Percentiles rank a stretch among this genome's conserved stretches.
These are phyloP conservation scores for Tokudaia tokunoshimensis DNA, from an alignment of 2,797 vertebrate species.

Conservation along the genomic window DNA sequence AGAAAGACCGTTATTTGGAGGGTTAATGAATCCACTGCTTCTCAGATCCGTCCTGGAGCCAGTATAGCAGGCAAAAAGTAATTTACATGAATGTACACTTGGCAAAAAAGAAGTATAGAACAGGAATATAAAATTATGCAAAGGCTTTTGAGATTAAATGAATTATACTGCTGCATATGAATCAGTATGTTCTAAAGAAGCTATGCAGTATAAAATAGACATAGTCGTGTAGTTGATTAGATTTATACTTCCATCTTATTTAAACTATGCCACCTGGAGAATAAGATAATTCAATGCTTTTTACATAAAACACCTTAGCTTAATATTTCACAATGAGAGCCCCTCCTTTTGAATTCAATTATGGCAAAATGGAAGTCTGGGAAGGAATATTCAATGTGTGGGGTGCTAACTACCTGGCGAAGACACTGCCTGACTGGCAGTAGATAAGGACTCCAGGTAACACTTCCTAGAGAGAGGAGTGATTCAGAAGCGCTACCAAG, in stretches of 20 bases:
- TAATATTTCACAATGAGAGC: conserved; percentile 80
- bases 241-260: conserved; percentile 81
- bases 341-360: conserved; percentile 83
- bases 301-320: conserved; percentile 77
- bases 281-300: conserved; percentile 81
- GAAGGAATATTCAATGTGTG: conserved; percentile 73
- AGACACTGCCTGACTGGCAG: conserved; percentile 45
- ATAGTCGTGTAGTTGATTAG: conserved; percentile 78
- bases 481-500: conserved; percentile 54
- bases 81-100: conserved; percentile 70
- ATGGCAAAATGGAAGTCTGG: conserved; percentile 72
- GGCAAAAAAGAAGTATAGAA: conserved; percentile 56
- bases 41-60: conserved; percentile 64
- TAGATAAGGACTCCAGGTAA: conserved; percentile 49
- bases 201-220: conserved; percentile 59
- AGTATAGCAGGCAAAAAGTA: conserved; percentile 52
- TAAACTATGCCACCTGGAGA: conserved; percentile 80
- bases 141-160: conserved; percentile 76
- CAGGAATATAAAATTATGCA: conserved; percentile 78
- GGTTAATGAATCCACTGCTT: conserved; percentile 55
- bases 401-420: conserved; percentile 67
- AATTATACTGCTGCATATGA: conserved; percentile 73
- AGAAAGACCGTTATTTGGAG: neutral
- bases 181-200: conserved; percentile 71
- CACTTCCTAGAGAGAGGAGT: conserved; percentile 65